phyloP scores from a whole-genome alignment of 1,140 invertebrate genomes.

The Copidosoma floridanum region DNA sequence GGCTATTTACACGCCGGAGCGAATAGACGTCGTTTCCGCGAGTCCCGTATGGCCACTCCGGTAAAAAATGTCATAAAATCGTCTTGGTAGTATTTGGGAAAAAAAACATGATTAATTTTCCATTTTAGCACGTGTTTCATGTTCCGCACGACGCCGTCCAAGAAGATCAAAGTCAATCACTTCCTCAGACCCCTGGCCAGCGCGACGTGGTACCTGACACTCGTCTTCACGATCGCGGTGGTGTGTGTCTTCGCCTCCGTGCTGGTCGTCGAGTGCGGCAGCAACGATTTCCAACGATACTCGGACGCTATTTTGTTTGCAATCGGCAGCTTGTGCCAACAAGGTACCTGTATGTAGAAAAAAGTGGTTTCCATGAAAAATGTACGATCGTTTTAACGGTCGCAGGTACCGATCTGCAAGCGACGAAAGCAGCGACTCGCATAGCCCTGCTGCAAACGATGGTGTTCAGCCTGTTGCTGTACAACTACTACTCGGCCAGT shows the following conservation, averaged over 20 bases:
- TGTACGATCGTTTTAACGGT: no score
- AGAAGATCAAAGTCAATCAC: constrained; percentile 32
- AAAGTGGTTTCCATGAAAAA: no score
- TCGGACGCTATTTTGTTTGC: constrained; percentile 28
- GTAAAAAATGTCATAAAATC: background rate
- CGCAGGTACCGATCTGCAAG: constrained; percentile 32
- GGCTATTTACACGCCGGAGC: constrained; percentile 2
- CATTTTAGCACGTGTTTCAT: constrained; percentile 39
- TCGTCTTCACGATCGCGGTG: constrained; percentile 17
- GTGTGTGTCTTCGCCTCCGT: constrained; percentile 31
- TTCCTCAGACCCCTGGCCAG: constrained; percentile 35
- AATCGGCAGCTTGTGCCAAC: constrained; percentile 37
- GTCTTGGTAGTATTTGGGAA: no score
- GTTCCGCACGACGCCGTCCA: constrained; percentile 31
- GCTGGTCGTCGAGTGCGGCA: constrained; percentile 29
- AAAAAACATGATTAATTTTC: no score
- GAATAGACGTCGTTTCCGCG: background rate
- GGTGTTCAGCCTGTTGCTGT: constrained; percentile 42
- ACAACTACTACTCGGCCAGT: constrained; percentile 48
- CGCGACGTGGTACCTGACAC: constrained; percentile 30
- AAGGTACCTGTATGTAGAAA: no score
- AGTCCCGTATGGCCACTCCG: constrained; percentile 12
- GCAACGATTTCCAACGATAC: constrained; percentile 17
- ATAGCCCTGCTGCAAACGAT: constrained; percentile 38
- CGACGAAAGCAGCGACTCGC: constrained; percentile 30